Base-by-base conservation (phyloP, 2,797 vertebrate species). In the Jordanella pulchra region DNA sequence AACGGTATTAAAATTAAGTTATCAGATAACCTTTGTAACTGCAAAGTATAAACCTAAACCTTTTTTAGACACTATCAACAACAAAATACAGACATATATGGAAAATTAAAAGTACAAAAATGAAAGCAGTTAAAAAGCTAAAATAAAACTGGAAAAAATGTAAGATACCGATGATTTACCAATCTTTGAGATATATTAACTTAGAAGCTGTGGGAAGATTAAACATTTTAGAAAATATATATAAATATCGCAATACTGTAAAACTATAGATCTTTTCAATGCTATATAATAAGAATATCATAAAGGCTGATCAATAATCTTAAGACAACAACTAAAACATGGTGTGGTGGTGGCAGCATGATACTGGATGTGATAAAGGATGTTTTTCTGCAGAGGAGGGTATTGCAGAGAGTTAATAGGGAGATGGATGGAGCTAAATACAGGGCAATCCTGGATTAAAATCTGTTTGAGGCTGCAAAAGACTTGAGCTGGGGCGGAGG, bases 381-480 rank as follows among this genome's bases (percentile, higher is more conserved):
- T 13, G 18, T 11, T 35, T 23, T 39, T 39, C 18, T 61, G 23
- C 11, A 23, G 32, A 30, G 21, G 21, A 28, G 30, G 18, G 23
- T 32, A 23, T 35, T 35, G 35, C 35, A 32, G 10, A 18, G 11
- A 35, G 56, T 60, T 60, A 30, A 12, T 35, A 30, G 3, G 58
- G 35, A 35, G 58, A 39, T 60, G 21, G 58, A 61, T 39, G 58
- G 58, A 61, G 10, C 58, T 15, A 23, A 23, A 61, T 61, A 39
- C 4, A 13, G 58, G 58, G 21, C 32, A 61, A 61, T 61, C 58
- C 58, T 61, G 32, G 58, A 61, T 61, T 61, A 61, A 61, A 61
- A 61, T 32, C 32, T 39, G 58, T n/a, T 61, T 23, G 58, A 61
- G 32, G 21, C 58, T 35, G 35, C 35, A 35, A 23, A 13, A 32